phyloP scores from a whole-genome alignment of 2,888 invertebrate species.

The Eubasilissa splendida region DNA sequence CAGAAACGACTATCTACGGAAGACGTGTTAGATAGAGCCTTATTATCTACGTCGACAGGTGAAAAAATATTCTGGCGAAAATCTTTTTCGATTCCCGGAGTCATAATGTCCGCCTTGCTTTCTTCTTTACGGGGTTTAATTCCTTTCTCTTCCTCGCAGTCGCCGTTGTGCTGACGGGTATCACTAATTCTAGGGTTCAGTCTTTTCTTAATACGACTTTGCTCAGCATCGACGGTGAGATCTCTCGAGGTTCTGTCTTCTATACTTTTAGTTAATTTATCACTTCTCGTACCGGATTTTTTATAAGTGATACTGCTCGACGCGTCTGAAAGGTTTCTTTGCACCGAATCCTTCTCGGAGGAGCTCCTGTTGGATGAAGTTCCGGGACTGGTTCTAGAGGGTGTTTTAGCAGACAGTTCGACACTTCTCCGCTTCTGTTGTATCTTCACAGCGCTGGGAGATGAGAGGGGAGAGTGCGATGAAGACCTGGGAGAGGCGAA shows the following conservation, averaged over 20 bases:
- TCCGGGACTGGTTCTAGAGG: constrained; percentile 23
- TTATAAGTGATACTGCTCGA: constrained; percentile 33
- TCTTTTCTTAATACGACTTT: constrained; percentile 54
- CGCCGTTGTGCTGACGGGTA: constrained; percentile 40
- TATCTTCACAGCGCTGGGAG: constrained; percentile 43
- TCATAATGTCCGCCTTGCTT: constrained; percentile 34
- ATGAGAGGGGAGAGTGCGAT: constrained; percentile 53
- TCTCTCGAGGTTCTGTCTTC: constrained; percentile 40
- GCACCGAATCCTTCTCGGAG: constrained; percentile 28
- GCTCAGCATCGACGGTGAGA: constrained; percentile 46
- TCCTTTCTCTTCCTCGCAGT: constrained; percentile 30
- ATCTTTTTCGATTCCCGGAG: constrained; percentile 47
- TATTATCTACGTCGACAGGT: constrained; percentile 46
- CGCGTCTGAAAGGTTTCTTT: constrained; percentile 1
- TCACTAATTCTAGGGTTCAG: constrained; percentile 50
- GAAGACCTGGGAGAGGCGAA: constrained; percentile 49
- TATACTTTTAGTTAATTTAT: constrained; percentile 31
- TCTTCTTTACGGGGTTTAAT: constrained; percentile 12
- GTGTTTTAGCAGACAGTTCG: constrained; percentile 43
- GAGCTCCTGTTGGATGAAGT: constrained; percentile 31
- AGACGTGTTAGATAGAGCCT: constrained; percentile 52
- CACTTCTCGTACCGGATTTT: constrained; percentile 16
- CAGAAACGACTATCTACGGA: constrained; percentile 54
- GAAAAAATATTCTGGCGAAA: constrained; percentile 37
- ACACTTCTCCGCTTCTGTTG: constrained; percentile 49